Base-by-base conservation (phyloP, 2,797 vertebrate species). In the Tenualosa ilisha region DNA sequence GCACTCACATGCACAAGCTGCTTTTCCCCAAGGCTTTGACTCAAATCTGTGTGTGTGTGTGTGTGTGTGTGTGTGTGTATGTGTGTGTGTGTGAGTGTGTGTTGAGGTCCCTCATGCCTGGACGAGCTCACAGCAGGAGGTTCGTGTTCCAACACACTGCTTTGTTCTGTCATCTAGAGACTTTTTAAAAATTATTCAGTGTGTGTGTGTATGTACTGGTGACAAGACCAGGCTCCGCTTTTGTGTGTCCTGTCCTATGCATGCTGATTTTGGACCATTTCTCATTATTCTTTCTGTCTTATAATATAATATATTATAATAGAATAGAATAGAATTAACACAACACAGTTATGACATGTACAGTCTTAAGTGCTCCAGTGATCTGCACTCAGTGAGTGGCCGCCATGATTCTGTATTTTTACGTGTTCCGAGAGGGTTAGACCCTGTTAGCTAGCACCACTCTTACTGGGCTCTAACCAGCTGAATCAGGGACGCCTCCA, bases 61-160 rank as follows among this genome's bases (percentile, higher is more conserved):
- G 54, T 56, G 54, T 59, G 54, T 59, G 54, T 46, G 31, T 31
- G 31, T 31, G 31, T 31, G 31, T 31, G 37, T 83, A 8, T 26
- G 61, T 65, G n/a, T 51, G 46, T 81, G 79, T 43, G 43, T 65
- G 54, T 56, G 54, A 22, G 54, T 59, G 54, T 46, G 31, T 31
- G 31, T 31, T 31, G 61, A 51, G n/a, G 83, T 65, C 61, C 61
- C n/a, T 65, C 61, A 65, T 65, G 61, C n/a, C n/a, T 65, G 61
- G 5, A 65, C 8, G n/a, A 65, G n/a, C 24, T 65, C 61, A 65
- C 61, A 65, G 22, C 61, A 65, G 61, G 61, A n/a, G n/a, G n/a
- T 65, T 65, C 0, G 24, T 65, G 61, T 65, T 65, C 61, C 7
- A 65, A 65, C 61, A 65, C 24, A 12, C 22, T 24, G n/a, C 24